Base-by-base conservation (phyloP, 2,888 invertebrate species). In the Physocephala rufipes region DNA sequence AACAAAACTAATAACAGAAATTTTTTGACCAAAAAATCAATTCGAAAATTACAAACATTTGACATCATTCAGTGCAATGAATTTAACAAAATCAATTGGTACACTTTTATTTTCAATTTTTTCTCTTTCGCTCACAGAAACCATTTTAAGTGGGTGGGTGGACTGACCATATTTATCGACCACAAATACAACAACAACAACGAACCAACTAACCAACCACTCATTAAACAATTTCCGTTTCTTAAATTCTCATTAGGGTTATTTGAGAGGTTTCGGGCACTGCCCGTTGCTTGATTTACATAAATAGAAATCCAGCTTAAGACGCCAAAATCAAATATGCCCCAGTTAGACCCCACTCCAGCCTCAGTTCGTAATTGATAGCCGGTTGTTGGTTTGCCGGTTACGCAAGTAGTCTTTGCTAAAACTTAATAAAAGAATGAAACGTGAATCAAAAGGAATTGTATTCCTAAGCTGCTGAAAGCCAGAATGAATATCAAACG, bases 211-310 rank as follows among this genome's bases (percentile, higher is more conserved):
- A 24, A 19, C 36, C 64, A 65, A 49, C 30, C 64, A 49, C 28
- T 64, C 49, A 64, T 64, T 30, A 53, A 66, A 55, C 66, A 36
- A 45, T 67, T 55, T 58, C 55, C 21, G 55, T 67, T 58, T 55
- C 43, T 45, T 53, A 66, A 58, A 67, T 21, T 67, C 67, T 55
- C 67, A 67, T 67, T 67, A 67, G 55, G 67, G 55, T 55, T 58
- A 67, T 24, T 64, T 26, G n/a, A 58, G 21, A 64, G 64, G 30
- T 16, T 51, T 51, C 4, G 16, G 49, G 28, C 30, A 26, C 24
- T 28, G 65, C 13, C n/a, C 58, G 28, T 2, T 45, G 55, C 53
- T 43, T 55, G 45, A 67, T 67, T 67, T 67, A 28, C 55, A 67
- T 67, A 53, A 28, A 66, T 36, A n/a, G 21, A 61, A 45, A 45